Conservation (phyloP, 1,140 invertebrate species). For the Littorina saxatilis region DNA sequence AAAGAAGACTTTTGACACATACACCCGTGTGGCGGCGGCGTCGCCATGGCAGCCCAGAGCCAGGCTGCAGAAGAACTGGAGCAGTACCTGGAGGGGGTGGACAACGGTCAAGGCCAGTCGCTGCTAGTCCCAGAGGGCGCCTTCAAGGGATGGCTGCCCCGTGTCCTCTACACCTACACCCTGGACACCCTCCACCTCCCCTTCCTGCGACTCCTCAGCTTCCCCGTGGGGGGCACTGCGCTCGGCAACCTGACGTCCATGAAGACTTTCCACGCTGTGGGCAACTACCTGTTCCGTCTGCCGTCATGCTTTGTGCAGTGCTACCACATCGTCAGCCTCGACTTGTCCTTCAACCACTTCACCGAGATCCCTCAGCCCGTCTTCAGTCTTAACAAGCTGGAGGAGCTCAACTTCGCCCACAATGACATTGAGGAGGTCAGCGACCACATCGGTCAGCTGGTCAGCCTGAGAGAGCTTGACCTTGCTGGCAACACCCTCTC, state of each 20-base stretch:
- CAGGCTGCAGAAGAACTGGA: slow-evolving; percentile 55
- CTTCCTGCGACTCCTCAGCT: slow-evolving; percentile 67
- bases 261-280: slow-evolving; percentile 62
- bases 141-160: slow-evolving; percentile 70
- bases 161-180: slow-evolving; percentile 60
- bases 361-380: slow-evolving; percentile 60
- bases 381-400: slow-evolving; percentile 57
- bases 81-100: slow-evolving; percentile 52
- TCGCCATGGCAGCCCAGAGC: slow-evolving; percentile 41
- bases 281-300: slow-evolving; percentile 63
- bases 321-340: slow-evolving; percentile 55
- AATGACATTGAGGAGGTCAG: slow-evolving; percentile 60
- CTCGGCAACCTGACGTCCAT: slow-evolving; percentile 60
- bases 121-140: slow-evolving; percentile 68
- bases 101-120: slow-evolving; percentile 43
- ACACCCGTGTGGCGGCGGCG: too few species aligned
- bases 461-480: slow-evolving; percentile 60
- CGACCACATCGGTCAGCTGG: slow-evolving; percentile 60
- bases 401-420: slow-evolving; percentile 61
- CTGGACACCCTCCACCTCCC: slow-evolving; percentile 61
- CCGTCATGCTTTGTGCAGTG: slow-evolving; percentile 66
- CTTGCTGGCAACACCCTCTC: slow-evolving; percentile 62
- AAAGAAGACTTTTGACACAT: too few species aligned
- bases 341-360: slow-evolving; percentile 67
- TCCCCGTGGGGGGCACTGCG: slow-evolving; percentile 67